Evolutionary conservation across 2,113 vertebrate species (phyloP).

Genomic region (Phrynosoma platyrhinos): DNA sequence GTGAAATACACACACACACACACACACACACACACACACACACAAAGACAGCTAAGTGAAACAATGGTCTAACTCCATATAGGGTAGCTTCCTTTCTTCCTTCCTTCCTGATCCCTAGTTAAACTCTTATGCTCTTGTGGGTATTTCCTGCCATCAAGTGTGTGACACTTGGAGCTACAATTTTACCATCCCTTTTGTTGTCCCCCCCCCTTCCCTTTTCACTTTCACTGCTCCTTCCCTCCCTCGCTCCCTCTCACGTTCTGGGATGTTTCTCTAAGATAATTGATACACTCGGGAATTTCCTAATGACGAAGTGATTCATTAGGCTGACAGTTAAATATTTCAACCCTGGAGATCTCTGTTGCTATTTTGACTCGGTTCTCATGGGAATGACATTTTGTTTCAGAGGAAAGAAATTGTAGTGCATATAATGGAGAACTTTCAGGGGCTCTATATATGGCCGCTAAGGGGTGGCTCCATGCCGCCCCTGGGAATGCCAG

Average conservation of each 20-base stretch:
- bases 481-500: no score
- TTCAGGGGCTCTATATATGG: no score
- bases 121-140: background rate
- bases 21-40: no score
- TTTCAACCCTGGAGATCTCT: slow-evolving; percentile 7
- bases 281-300: slow-evolving; percentile 11
- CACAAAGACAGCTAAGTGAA: background rate
- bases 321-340: slow-evolving; percentile 31
- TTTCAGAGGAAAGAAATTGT: background rate
- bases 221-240: background rate
- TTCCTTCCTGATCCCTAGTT: background rate
- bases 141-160: background rate
- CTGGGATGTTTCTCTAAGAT: background rate
- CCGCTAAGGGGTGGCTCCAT: no score
- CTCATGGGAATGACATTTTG: slow-evolving; percentile 8
- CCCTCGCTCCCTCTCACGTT: background rate
- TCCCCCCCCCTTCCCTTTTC: background rate
- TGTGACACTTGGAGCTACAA: background rate
- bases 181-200: background rate
- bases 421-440: background rate
- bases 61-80: background rate
- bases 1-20: background rate
- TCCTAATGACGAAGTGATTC: slow-evolving; percentile 6
- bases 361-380: background rate
- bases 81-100: background rate